Evolutionary conservation across 2,888 invertebrate genomes (phyloP).

Genomic region (Ophion ellenae): DNA sequence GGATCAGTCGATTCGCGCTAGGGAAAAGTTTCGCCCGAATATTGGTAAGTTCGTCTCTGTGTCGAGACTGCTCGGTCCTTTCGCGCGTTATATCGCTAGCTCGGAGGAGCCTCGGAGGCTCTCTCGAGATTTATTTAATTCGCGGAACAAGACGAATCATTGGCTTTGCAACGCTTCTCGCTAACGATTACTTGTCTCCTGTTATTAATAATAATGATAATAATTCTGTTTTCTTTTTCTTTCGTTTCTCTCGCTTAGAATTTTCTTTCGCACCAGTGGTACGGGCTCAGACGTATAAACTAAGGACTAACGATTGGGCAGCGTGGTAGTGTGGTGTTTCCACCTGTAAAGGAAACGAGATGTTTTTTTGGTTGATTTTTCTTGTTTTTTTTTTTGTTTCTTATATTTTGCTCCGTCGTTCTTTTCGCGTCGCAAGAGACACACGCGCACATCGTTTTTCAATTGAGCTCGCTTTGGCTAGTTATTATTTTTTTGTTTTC

Average conservation of each 20-base stretch:
- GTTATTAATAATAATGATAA: conserved; percentile 5
- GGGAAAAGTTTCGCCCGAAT: conserved; percentile 38
- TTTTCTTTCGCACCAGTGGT: conserved; percentile 77
- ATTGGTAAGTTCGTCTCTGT: conserved; percentile 59
- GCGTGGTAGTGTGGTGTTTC: conserved; percentile 80
- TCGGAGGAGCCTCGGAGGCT: conserved; percentile 68
- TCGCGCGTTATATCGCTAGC: conserved; percentile 12
- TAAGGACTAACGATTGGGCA: conserved; percentile 83
- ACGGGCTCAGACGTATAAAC: conserved; percentile 78
- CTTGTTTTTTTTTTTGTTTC: conserved; percentile 31
- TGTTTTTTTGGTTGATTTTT: conserved; percentile 33
- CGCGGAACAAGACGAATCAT: conserved; percentile 76
- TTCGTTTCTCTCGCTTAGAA: conserved; percentile 64
- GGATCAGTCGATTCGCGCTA: conserved; percentile 52
- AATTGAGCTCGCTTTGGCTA: conserved; percentile 46
- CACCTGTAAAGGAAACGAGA: conserved; percentile 77
- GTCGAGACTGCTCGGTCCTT: conserved; percentile 61
- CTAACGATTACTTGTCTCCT: conserved; percentile 77
- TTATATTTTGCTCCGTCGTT: conserved; percentile 31
- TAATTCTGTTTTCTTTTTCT: conserved; percentile 48
- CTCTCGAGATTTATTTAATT: conserved; percentile 76
- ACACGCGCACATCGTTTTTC: conserved; percentile 37
- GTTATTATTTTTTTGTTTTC: neutral
- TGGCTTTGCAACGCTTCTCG: conserved; percentile 70
- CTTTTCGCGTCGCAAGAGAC: conserved; percentile 20